Evolutionary conservation across 1,140 invertebrate genomes (phyloP).

Genomic region (Holotrichia oblita): DNA sequence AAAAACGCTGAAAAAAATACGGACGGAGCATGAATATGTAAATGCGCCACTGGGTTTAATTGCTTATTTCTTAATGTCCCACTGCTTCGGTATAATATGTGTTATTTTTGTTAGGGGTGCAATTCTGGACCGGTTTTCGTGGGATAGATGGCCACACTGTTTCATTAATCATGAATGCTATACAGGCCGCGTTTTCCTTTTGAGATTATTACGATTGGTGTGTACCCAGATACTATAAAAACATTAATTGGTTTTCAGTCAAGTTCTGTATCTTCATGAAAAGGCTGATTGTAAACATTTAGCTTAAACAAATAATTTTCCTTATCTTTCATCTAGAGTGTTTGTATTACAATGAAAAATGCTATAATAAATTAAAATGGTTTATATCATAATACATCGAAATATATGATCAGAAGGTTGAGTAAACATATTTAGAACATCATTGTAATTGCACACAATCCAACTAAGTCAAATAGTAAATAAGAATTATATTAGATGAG

Average conservation of each 20-base stretch:
- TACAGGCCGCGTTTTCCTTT: neutral
- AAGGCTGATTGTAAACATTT: neutral
- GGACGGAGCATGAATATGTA: slow-evolving; percentile 28
- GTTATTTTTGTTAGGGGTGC: slow-evolving; percentile 22
- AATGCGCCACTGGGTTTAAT: slow-evolving; percentile 25
- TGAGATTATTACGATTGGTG: no score
- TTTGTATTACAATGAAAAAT: no score
- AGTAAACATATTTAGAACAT: no score
- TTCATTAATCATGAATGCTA: neutral
- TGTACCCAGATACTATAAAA: neutral
- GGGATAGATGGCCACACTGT: neutral
- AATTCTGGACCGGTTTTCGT: neutral
- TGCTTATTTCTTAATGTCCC: slow-evolving; percentile 36
- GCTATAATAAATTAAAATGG: no score
- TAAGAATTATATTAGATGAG: no score
- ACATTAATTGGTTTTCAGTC: neutral
- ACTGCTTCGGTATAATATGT: slow-evolving; percentile 17
- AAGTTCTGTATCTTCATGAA: neutral
- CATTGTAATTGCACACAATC: no score
- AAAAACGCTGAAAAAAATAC: slow-evolving; percentile 28
- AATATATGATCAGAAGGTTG: no score
- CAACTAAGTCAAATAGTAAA: no score
- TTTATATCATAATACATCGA: no score
- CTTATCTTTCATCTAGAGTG: no score
- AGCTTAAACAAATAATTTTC: no score